Evolutionary conservation across 2,888 invertebrate species (phyloP).

Genomic region (Plutella xylostella): DNA sequence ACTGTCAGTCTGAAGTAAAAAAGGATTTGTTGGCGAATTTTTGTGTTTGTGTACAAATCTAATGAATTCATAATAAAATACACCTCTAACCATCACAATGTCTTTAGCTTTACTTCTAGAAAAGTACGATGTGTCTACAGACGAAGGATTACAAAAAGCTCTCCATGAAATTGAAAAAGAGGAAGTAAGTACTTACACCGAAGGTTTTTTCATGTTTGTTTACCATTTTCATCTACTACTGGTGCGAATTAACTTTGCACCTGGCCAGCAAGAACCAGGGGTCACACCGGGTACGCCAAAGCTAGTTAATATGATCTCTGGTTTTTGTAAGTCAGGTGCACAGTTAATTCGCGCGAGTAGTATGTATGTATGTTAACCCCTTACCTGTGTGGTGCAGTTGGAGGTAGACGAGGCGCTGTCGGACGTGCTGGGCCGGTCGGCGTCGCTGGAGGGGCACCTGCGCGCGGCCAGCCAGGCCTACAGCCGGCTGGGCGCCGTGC

Average conservation of each 20-base stretch:
- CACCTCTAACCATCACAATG: constrained; percentile 28
- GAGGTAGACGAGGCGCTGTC: constrained; percentile 78
- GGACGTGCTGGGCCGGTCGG: constrained; percentile 78
- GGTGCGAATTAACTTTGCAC: too few species aligned
- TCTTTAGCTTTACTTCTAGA: constrained; percentile 48
- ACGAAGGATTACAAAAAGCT: constrained; percentile 69
- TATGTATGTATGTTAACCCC: constrained; percentile 7
- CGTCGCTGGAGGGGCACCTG: constrained; percentile 83
- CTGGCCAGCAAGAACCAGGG: too few species aligned
- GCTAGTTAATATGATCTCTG: too few species aligned
- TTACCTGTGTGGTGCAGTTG: constrained; percentile 56
- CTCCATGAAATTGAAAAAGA: constrained; percentile 68
- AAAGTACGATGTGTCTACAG: constrained; percentile 63
- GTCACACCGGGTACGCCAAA: too few species aligned
- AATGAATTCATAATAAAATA: too few species aligned
- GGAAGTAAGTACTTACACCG: constrained; percentile 69
- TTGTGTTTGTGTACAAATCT: too few species aligned
- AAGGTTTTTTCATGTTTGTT: too few species aligned
- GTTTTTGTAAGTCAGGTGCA: too few species aligned
- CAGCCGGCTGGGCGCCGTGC: constrained; percentile 81
- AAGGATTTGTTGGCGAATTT: too few species aligned
- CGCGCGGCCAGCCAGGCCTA: constrained; percentile 83
- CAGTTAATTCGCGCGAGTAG: too few species aligned
- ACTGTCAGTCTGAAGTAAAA: too few species aligned
- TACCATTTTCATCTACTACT: too few species aligned